These are phyloP conservation scores for Euschistus heros DNA, from an alignment of 1,140 invertebrate genomes.

Conservation along the genomic window DNA sequence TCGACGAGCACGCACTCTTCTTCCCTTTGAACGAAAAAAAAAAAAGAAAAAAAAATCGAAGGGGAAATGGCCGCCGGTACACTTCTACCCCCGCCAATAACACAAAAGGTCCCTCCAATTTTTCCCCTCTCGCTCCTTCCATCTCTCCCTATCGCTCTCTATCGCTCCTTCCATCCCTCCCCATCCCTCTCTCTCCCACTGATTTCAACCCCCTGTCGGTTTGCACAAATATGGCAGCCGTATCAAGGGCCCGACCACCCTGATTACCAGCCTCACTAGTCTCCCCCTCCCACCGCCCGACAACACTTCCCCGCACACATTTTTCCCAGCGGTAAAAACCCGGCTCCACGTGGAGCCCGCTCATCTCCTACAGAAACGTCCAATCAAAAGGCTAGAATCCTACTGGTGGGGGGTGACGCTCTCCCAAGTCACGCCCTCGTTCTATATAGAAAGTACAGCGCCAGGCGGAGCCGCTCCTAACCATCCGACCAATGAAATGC, in stretches of 20 bases:
- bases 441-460: not conserved
- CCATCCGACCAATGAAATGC: conserved; percentile 15
- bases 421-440: no score
- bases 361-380: not conserved
- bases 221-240: conserved; percentile 31
- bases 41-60: conserved; percentile 28
- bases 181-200: conserved; percentile 22
- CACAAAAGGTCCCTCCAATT: conserved; percentile 16
- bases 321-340: conserved; percentile 25
- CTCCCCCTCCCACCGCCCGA: conserved; percentile 17
- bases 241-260: conserved; percentile 28
- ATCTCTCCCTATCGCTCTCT: conserved; percentile 25
- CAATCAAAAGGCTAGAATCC: not conserved
- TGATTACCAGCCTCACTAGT: conserved; percentile 32
- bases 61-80: conserved; percentile 25
- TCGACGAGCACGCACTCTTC: conserved; percentile 23
- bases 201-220: conserved; percentile 29
- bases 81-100: conserved; percentile 22
- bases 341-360: conserved; percentile 30
- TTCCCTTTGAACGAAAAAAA: conserved; percentile 12
- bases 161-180: conserved; percentile 22
- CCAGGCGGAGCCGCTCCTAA: conserved; percentile 6
- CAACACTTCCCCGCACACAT: conserved; percentile 26
- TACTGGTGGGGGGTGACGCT: not conserved
- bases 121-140: conserved; percentile 23